These are phyloP conservation scores for Drosophila ochracea DNA, from an alignment of 2,888 invertebrate species.

Conservation along the genomic window DNA sequence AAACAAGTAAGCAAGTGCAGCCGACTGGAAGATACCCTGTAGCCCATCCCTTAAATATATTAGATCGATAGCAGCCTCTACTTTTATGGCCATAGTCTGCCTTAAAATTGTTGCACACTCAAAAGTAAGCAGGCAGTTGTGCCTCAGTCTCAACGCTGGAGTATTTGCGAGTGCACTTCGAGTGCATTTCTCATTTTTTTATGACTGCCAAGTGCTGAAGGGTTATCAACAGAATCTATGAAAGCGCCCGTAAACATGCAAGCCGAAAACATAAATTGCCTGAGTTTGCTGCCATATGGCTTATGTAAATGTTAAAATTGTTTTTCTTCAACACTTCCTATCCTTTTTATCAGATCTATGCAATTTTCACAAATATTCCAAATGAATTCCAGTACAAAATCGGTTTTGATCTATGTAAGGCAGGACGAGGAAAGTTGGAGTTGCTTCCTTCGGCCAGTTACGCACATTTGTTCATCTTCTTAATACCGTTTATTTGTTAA, in stretches of 20 bases:
- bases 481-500: not conserved
- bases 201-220: conserved; percentile 1
- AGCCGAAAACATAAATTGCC: not conserved
- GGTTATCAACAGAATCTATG: conserved; percentile 8
- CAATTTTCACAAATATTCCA: not conserved
- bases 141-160: not conserved
- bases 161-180: not conserved
- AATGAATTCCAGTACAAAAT: not conserved
- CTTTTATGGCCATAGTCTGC: conserved; percentile 2
- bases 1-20: not conserved
- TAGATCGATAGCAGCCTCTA: not conserved
- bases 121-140: not conserved
- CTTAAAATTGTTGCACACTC: not conserved
- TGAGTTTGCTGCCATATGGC: not conserved
- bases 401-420: not conserved
- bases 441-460: not conserved
- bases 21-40: not conserved
- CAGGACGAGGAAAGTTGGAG: not conserved
- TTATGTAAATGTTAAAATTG: not conserved
- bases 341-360: not conserved
- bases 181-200: not conserved
- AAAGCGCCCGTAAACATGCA: conserved; percentile 1
- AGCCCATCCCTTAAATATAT: not conserved
- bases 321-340: not conserved
- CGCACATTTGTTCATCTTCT: not conserved